Conservation (phyloP, 2,888 invertebrate species). For the Bombyx huttoni region DNA sequence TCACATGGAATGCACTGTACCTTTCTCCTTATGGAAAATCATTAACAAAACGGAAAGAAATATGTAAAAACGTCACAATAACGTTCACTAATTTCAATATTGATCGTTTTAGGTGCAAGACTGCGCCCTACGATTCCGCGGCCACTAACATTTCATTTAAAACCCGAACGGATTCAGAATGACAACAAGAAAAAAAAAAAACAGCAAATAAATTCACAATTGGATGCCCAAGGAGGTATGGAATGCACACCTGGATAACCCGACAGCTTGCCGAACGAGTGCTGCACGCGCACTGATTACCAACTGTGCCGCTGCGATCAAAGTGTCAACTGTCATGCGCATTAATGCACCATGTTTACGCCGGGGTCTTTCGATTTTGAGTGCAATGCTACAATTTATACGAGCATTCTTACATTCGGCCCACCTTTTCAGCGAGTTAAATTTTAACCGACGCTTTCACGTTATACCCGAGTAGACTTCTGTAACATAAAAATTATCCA, state of each 20-base stretch:
- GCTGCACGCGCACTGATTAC: slow-evolving; percentile 25
- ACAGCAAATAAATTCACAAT: not conserved
- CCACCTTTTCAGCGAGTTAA: not conserved
- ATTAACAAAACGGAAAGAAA: too few species aligned
- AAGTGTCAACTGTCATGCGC: not conserved
- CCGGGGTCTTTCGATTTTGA: not conserved
- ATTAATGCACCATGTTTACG: not conserved
- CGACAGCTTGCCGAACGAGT: slow-evolving; percentile 17
- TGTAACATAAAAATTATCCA: not conserved
- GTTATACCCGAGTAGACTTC: not conserved
- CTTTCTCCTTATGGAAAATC: too few species aligned
- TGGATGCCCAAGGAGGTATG: slow-evolving; percentile 3
- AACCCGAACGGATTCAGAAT: not conserved
- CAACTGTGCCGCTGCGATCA: slow-evolving; percentile 6
- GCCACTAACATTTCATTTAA: too few species aligned
- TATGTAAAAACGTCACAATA: not conserved
- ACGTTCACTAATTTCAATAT: not conserved
- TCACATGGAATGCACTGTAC: too few species aligned
- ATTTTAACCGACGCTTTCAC: not conserved
- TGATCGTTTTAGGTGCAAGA: not conserved
- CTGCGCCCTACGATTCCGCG: too few species aligned
- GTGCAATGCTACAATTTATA: not conserved
- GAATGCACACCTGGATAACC: not conserved
- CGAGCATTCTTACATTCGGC: not conserved
- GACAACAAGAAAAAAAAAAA: not conserved